Conservation (phyloP, 2,888 invertebrate genomes). For the Dione vanillae region DNA sequence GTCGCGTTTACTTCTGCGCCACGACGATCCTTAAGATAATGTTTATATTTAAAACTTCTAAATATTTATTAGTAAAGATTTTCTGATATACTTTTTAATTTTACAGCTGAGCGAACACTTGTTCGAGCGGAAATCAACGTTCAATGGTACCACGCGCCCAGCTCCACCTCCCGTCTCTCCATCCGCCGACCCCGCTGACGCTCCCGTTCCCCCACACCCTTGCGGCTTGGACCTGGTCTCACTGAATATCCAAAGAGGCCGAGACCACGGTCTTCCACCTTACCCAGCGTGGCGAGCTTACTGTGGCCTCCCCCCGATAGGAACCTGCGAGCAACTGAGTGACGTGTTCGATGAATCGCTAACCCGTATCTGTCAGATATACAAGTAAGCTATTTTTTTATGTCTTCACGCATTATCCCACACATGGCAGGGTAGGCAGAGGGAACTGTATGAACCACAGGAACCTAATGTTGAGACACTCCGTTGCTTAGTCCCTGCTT, state of each 20-base stretch:
- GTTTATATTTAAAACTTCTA: too few relatives aligned
- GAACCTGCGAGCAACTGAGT: constrained; percentile 86
- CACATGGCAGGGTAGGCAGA: too few relatives aligned
- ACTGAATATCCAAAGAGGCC: constrained; percentile 93
- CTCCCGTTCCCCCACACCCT: constrained; percentile 53
- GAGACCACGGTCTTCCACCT: constrained; percentile 93
- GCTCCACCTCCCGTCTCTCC: constrained; percentile 5
- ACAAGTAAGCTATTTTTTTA: constrained; percentile 84
- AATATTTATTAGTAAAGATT: too few relatives aligned
- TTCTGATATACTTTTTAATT: not conserved
- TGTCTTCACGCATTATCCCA: too few relatives aligned
- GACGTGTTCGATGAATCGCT: constrained; percentile 86
- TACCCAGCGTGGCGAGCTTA: constrained; percentile 91
- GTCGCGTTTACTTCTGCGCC: too few relatives aligned
- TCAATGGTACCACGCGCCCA: constrained; percentile 43
- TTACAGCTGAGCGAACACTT: constrained; percentile 87
- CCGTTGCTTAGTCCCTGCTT: too few relatives aligned
- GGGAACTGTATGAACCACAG: too few relatives aligned
- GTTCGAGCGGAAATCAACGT: constrained; percentile 82
- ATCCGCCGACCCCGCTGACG: not conserved
- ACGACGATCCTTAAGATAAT: too few relatives aligned
- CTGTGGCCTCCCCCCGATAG: constrained; percentile 87
- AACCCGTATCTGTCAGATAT: constrained; percentile 86
- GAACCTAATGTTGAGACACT: too few relatives aligned
- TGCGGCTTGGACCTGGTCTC: constrained; percentile 94